Conservation (phyloP, 2,888 invertebrate species). For the Hypomecis atomaria region DNA sequence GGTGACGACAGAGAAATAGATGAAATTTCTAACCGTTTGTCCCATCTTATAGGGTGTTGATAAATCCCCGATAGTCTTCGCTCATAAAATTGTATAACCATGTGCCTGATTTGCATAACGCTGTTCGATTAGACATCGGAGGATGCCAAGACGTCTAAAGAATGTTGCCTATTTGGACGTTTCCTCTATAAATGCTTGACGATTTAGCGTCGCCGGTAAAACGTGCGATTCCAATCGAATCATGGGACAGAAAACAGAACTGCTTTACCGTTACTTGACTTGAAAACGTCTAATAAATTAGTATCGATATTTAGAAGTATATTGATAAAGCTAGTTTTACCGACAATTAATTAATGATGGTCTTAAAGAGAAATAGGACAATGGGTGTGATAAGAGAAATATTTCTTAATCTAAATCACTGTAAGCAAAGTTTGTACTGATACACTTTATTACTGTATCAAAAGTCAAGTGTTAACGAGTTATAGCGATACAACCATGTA, state of each 20-base stretch:
- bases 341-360: slow-evolving; percentile 59
- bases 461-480: too few relatives aligned
- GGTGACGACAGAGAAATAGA: slow-evolving; percentile 58
- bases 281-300: slow-evolving; percentile 69
- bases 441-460: too few relatives aligned
- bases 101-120: slow-evolving; percentile 75
- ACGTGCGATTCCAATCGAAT: slow-evolving; percentile 62
- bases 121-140: slow-evolving; percentile 66
- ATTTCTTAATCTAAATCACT: neutral
- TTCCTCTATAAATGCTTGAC: slow-evolving; percentile 65
- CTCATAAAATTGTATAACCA: slow-evolving; percentile 71
- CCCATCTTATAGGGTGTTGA: slow-evolving; percentile 63
- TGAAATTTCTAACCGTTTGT: slow-evolving; percentile 61
- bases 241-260: slow-evolving; percentile 62
- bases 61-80: slow-evolving; percentile 65
- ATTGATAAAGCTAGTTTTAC: slow-evolving; percentile 59
- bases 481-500: too few relatives aligned
- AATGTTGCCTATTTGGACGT: slow-evolving; percentile 70
- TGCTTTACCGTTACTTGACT: slow-evolving; percentile 68
- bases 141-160: slow-evolving; percentile 62
- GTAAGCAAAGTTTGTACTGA: too few relatives aligned
- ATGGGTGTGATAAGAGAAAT: neutral
- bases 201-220: slow-evolving; percentile 62
- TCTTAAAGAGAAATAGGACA: slow-evolving; percentile 41
- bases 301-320: slow-evolving; percentile 65